Evolutionary conservation across 1,140 invertebrate genomes (phyloP).

Genomic region (Caenorhabditis briggsae): DNA sequence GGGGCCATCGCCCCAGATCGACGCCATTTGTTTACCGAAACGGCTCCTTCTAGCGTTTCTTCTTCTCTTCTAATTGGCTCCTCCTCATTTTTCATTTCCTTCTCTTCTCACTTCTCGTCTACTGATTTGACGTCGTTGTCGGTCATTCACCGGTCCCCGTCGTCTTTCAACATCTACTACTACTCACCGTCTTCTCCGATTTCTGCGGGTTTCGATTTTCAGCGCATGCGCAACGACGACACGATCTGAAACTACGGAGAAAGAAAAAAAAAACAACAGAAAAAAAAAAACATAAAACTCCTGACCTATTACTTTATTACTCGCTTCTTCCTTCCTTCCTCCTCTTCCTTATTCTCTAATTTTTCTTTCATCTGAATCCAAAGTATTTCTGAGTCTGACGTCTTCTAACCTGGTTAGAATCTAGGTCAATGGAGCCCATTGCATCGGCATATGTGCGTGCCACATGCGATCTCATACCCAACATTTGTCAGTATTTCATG

Average conservation of each 20-base stretch:
- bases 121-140: slow-evolving; percentile 6
- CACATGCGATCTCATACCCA: background rate
- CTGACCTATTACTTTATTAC: slow-evolving; percentile 31
- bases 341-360: background rate
- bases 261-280: background rate
- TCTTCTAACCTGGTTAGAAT: background rate
- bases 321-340: background rate
- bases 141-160: background rate
- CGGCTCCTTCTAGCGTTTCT: background rate
- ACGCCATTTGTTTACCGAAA: slow-evolving; percentile 18
- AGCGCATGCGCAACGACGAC: background rate
- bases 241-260: slow-evolving; percentile 29
- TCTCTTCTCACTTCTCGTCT: background rate
- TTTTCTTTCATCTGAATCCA: background rate
- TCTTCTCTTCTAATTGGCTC: slow-evolving; percentile 37
- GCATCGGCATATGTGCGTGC: background rate
- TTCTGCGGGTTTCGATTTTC: slow-evolving; percentile 3
- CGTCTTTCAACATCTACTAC: background rate
- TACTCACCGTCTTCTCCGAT: slow-evolving; percentile 11
- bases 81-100: slow-evolving; percentile 55
- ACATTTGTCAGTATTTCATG: slow-evolving; percentile 17
- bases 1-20: slow-evolving; percentile 11
- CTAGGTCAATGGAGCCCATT: slow-evolving; percentile 12
- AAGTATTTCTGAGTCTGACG: background rate
- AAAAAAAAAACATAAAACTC: background rate